Evolutionary conservation across 2,113 vertebrate species (phyloP), one percentile per base, ranked within the genome.

Genomic region (Xenopus borealis): DNA sequence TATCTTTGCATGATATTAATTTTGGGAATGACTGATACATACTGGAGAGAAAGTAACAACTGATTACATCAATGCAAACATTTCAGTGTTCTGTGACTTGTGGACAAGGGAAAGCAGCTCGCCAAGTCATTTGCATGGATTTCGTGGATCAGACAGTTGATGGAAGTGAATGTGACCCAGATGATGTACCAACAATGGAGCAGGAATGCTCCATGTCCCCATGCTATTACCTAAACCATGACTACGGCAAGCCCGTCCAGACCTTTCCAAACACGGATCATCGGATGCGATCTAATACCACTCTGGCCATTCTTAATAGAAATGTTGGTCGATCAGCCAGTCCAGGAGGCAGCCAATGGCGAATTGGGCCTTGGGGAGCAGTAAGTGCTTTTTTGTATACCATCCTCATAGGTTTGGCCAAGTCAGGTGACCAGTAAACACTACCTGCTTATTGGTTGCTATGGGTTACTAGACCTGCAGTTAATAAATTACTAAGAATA

Each of bases 341-440:
- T 7, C 85, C 87, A 0, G 86, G 88, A 18, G 92, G 93, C 75
- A 95, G 94, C 81, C 96, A 96, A 79, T 99, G 97, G 97, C 90
- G 97, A 78, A 96, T 93, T 1, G 97, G 97, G 19, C 97, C 96
- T 23, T 99, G 97, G 97, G 97, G 97, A 83, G 95, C 95, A 79
- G 97, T 99, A 86, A 96, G 97, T 89, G 82, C 47, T 47, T 55
- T 1, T 16, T 40, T 40, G 8, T 50, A 13, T 50, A 27, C 23
- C 23, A 2, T 27, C 23, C 23, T 27, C 3, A 27, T 27, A 40
- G 8, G 33, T 40, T 40, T 40, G 33, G 3, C 5, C 5, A 40
- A 6, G 8, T 40, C 33, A 40, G 33, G 33, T 40, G 33, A 40
- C 33, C 33, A 40, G 33, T 40, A 40, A 40, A 40, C 8, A 9